phyloP scores from a whole-genome alignment of 2,113 vertebrate genomes.

The Gracilinanus agilis region DNA sequence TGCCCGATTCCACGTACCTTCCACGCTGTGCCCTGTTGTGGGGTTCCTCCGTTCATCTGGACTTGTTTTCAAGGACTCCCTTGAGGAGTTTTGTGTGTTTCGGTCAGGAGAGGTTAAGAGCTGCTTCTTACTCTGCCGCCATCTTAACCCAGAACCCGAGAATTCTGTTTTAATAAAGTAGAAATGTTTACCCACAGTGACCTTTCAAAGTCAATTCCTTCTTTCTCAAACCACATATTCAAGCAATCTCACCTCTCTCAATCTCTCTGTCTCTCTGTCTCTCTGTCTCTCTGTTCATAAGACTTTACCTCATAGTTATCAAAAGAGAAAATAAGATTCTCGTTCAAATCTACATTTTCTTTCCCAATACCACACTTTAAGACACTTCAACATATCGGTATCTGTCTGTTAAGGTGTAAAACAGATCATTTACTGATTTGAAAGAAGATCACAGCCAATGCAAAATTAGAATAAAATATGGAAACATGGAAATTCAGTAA shows the following conservation, averaged over 20 bases:
- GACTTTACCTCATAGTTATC: background rate
- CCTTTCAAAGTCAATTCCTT: background rate
- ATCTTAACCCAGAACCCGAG: too few relatives aligned
- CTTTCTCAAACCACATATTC: background rate
- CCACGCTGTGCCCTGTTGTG: too few relatives aligned
- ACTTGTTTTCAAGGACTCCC: too few relatives aligned
- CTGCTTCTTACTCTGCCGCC: too few relatives aligned
- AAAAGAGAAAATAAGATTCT: background rate
- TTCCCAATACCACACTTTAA: background rate
- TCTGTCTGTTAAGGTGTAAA: background rate
- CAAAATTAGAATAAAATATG: background rate
- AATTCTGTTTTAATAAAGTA: background rate
- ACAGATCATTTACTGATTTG: background rate
- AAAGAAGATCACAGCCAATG: background rate
- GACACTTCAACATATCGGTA: background rate
- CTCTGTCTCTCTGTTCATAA: background rate
- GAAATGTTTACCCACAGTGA: background rate
- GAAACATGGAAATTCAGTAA: background rate
- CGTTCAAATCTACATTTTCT: background rate
- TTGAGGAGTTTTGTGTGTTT: too few relatives aligned
- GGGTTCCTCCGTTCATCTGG: too few relatives aligned
- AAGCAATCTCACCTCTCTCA: background rate
- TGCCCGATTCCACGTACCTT: too few relatives aligned
- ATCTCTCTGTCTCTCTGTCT: background rate
- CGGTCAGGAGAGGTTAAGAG: too few relatives aligned